Percentiles rank a stretch among this genome's conserved stretches.
phyloP scores from a whole-genome alignment of 2,888 invertebrate species.

The Drosophila subsilvestris region DNA sequence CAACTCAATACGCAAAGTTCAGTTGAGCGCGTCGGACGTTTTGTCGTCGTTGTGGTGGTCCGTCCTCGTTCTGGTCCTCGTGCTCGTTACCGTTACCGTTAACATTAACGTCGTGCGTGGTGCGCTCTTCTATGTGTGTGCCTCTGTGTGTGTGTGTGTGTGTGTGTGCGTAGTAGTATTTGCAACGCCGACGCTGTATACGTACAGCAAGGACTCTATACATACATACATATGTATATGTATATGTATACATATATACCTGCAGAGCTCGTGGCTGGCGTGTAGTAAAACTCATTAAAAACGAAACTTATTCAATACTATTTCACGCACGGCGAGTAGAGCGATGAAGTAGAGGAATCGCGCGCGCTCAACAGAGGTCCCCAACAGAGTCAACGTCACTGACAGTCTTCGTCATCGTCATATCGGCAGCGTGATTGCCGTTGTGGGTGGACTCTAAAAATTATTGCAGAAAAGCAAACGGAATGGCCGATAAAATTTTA shows the following conservation, averaged over 20 bases:
- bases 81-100: slow-evolving; percentile 47
- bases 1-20: slow-evolving; percentile 80
- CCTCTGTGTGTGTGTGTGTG: slow-evolving; percentile 20
- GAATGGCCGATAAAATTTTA: slow-evolving; percentile 71
- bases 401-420: slow-evolving; percentile 7
- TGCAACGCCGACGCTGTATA: slow-evolving; percentile 52
- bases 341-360: slow-evolving; percentile 21
- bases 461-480: slow-evolving; percentile 59
- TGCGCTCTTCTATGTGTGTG: slow-evolving; percentile 28
- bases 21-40: slow-evolving; percentile 81
- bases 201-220: slow-evolving; percentile 10
- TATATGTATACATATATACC: slow-evolving; percentile 36
- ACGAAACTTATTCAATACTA: slow-evolving; percentile 69
- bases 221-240: slow-evolving; percentile 10
- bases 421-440: slow-evolving; percentile 9
- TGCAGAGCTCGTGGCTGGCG: slow-evolving; percentile 62
- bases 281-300: slow-evolving; percentile 77
- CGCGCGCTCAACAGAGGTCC: slow-evolving; percentile 45
- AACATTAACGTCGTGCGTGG: slow-evolving; percentile 60
- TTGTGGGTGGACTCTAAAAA: slow-evolving; percentile 45
- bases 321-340: slow-evolving; percentile 57
- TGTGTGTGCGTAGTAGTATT: slow-evolving; percentile 69
- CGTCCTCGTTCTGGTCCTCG: slow-evolving; percentile 47
- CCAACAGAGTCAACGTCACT: background rate
- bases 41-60: slow-evolving; percentile 46